phyloP scores from a whole-genome alignment of 2,113 vertebrate genomes.

The Cryptotis parvus region DNA sequence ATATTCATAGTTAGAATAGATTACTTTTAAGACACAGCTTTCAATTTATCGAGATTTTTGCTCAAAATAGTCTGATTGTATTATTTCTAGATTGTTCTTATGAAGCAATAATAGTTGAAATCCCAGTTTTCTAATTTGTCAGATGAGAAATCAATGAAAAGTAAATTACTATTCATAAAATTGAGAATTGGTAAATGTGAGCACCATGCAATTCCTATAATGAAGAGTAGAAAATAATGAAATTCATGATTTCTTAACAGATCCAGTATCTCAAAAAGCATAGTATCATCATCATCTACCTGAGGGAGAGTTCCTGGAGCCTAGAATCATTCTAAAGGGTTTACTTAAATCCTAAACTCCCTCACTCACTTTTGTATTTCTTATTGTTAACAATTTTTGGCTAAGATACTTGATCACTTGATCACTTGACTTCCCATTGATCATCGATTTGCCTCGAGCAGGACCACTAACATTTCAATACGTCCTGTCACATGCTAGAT shows the following conservation, averaged over 20 bases:
- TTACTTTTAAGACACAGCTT: neutral
- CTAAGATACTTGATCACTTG: too few species aligned
- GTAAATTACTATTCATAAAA: neutral
- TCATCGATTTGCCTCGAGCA: too few species aligned
- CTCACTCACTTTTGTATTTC: neutral
- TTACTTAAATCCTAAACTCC: neutral
- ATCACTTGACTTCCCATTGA: too few species aligned
- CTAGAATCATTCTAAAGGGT: neutral
- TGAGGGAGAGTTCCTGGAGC: neutral
- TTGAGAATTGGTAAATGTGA: neutral
- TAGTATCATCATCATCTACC: neutral
- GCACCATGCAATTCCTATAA: neutral
- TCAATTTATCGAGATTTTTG: neutral
- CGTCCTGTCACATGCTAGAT: too few species aligned
- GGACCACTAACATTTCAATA: too few species aligned
- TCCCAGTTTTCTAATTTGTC: neutral
- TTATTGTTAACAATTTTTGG: neutral
- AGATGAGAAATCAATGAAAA: neutral
- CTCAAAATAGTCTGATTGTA: neutral
- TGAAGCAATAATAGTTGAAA: neutral
- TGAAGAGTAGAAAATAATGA: neutral
- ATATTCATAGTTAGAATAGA: neutral
- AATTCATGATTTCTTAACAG: neutral
- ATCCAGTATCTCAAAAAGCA: neutral
- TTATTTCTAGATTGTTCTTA: conserved; percentile 10